These are phyloP conservation scores for Euleptes europaea DNA, from an alignment of 2,113 vertebrate genomes.

Conservation along the genomic window DNA sequence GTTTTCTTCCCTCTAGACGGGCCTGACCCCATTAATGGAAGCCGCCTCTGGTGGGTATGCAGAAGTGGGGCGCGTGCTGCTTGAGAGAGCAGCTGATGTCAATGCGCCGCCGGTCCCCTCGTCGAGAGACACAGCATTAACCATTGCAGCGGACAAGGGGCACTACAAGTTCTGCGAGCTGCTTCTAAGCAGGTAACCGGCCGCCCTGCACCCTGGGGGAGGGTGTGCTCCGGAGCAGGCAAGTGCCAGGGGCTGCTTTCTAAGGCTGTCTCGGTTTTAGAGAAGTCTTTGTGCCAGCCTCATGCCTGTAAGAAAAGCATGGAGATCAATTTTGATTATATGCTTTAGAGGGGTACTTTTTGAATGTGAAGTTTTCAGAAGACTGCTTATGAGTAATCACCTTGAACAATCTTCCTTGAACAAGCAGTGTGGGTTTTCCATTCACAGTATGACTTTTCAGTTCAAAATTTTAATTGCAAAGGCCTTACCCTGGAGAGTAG, in stretches of 20 bases:
- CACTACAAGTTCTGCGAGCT: constrained; percentile 99
- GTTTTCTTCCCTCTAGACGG: constrained; percentile 79
- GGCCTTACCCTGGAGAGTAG: background rate
- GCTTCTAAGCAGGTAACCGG: constrained; percentile 95
- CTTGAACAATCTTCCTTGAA: background rate
- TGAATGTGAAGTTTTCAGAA: background rate
- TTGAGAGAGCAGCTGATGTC: constrained; percentile 98
- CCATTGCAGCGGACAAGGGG: constrained; percentile 98
- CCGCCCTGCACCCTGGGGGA: too few species aligned
- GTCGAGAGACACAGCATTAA: constrained; percentile 96
- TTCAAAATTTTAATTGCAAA: background rate
- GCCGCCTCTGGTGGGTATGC: constrained; percentile 98
- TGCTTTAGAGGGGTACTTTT: background rate
- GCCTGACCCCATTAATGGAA: constrained; percentile 97
- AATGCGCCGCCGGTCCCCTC: constrained; percentile 98
- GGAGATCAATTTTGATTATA: background rate
- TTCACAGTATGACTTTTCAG: too few species aligned
- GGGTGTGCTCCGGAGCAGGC: too few species aligned
- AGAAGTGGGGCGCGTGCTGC: constrained; percentile 94
- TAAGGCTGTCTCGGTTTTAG: too few species aligned
- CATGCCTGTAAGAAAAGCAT: too few species aligned
- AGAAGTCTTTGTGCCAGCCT: too few species aligned
- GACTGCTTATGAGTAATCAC: too few species aligned
- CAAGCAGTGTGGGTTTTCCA: background rate
- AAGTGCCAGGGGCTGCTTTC: too few species aligned